These are phyloP conservation scores for Ophraella communa DNA, from an alignment of 2,888 invertebrate genomes.

Conservation along the genomic window DNA sequence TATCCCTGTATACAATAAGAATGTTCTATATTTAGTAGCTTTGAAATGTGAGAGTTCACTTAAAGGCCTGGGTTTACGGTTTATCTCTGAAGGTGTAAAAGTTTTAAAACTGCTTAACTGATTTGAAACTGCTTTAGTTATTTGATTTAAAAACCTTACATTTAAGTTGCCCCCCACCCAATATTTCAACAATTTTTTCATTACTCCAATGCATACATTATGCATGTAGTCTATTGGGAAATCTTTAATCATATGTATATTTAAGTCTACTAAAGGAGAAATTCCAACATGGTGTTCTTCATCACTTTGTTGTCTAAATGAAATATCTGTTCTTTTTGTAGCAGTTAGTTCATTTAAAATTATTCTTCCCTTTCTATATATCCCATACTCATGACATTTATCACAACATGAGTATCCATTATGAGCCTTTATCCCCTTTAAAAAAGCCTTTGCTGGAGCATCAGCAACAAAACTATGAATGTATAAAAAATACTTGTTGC, in stretches of 20 bases:
- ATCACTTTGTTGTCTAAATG: conserved; percentile 17
- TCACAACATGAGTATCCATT: conserved; percentile 28
- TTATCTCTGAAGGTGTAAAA: conserved; percentile 15
- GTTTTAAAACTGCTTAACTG: conserved; percentile 6
- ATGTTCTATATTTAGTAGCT: conserved; percentile 12
- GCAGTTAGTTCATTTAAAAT: conserved; percentile 5
- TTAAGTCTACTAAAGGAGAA: conserved; percentile 13
- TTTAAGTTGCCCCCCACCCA: conserved; percentile 20
- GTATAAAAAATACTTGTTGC: conserved; percentile 14
- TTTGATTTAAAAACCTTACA: conserved; percentile 10
- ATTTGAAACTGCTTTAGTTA: not conserved
- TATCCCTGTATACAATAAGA: conserved; percentile 15
- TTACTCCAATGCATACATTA: conserved; percentile 14
- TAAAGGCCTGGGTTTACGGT: conserved; percentile 13
- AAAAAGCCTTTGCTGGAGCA: conserved; percentile 28
- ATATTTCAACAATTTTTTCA: not conserved
- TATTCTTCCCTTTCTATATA: conserved; percentile 17
- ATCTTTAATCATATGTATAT: conserved; percentile 10
- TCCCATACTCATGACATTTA: conserved; percentile 18
- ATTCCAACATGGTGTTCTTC: conserved; percentile 23
- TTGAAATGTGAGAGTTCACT: conserved; percentile 12
- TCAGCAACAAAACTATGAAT: conserved; percentile 25
- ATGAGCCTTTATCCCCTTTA: conserved; percentile 28
- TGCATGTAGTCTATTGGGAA: conserved; percentile 26
- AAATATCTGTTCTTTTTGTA: conserved; percentile 10